phyloP scores from a whole-genome alignment of 2,113 vertebrate genomes.

The Thermophis baileyi region DNA sequence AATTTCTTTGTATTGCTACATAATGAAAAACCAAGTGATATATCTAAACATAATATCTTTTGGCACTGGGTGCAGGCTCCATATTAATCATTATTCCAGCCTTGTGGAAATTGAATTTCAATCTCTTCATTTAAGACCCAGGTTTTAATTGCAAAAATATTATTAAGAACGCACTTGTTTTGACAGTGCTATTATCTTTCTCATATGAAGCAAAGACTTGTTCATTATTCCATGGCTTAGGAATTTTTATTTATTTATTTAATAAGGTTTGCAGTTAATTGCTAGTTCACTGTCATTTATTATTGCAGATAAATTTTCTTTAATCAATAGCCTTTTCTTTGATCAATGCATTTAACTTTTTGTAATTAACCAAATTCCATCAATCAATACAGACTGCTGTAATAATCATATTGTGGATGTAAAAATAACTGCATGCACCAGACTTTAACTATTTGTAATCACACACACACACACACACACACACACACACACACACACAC shows the following conservation, averaged over 20 bases:
- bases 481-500: too few species aligned
- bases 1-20: not conserved
- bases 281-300: not conserved
- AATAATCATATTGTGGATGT: not conserved
- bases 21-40: not conserved
- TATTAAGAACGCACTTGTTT: not conserved
- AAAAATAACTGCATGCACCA: not conserved
- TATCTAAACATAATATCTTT: not conserved
- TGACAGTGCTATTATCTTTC: not conserved
- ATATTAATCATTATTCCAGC: not conserved
- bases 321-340: not conserved
- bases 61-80: not conserved
- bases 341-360: not conserved
- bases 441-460: not conserved
- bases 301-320: not conserved
- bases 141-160: not conserved
- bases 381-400: not conserved
- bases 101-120: not conserved
- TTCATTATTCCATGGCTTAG: not conserved
- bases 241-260: not conserved
- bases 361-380: not conserved
- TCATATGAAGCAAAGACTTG: not conserved
- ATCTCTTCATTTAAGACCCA: not conserved
- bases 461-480: too few species aligned
- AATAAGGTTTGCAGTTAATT: not conserved